These are phyloP conservation scores for Baccha elongata DNA, from an alignment of 2,888 invertebrate species.

Conservation along the genomic window DNA sequence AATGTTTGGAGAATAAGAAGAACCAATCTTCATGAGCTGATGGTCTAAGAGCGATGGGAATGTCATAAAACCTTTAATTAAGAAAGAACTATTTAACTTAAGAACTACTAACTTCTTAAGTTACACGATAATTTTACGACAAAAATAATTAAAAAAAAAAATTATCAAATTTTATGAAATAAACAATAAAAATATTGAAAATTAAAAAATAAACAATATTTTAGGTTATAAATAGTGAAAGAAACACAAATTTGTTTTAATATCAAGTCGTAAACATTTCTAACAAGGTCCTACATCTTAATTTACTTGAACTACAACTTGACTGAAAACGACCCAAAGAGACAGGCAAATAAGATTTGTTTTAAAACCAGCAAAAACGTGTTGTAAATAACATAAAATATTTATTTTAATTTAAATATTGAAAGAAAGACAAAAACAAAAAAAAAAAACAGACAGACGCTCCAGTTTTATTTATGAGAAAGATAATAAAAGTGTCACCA, in stretches of 20 bases:
- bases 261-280: slow-evolving; percentile 25
- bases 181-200: not conserved
- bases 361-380: slow-evolving; percentile 1
- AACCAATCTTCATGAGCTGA: too few relatives aligned
- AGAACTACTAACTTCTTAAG: not conserved
- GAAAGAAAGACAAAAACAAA: not conserved
- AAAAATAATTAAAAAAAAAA: not conserved
- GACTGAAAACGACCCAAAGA: not conserved
- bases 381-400: slow-evolving; percentile 29
- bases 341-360: not conserved
- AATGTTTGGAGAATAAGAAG: too few relatives aligned
- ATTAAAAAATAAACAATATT: not conserved
- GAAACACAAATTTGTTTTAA: slow-evolving; percentile 5
- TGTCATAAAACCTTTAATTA: too few relatives aligned
- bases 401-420: slow-evolving; percentile 30
- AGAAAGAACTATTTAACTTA: too few relatives aligned
- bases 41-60: too few relatives aligned
- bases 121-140: not conserved
- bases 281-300: slow-evolving; percentile 23
- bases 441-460: not conserved
- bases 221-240: not conserved
- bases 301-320: slow-evolving; percentile 12
- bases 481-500: slow-evolving; percentile 35
- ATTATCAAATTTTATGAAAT: slow-evolving; percentile 5
- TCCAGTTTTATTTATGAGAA: slow-evolving; percentile 26